Evolutionary conservation across 2,113 vertebrate genomes (phyloP), one percentile per base, ranked within the genome.

Genomic region (Okapia johnstoni): DNA sequence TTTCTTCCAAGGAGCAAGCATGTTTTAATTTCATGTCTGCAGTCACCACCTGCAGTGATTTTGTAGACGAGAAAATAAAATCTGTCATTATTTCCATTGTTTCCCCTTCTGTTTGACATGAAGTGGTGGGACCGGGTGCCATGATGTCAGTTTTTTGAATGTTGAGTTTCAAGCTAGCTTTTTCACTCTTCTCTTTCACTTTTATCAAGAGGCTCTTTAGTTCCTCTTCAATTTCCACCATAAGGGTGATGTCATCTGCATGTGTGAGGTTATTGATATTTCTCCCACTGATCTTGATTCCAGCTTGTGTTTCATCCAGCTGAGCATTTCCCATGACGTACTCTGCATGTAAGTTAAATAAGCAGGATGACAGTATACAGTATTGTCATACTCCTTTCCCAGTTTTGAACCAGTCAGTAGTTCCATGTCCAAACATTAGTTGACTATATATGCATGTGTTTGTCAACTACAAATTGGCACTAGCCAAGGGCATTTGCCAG

Each of bases 241-340:
- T 66, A 66, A 36, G 2, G 33, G 17, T n/a, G 33, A 33, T 63
- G 3, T n/a, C 8, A 10, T 36, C 63, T 66, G 33, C 33, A 5
- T 36, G 21, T 66, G 33, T 66, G 7, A 36, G 33, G 8, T 36
- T 66, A 5, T 21, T 66, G 63, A 10, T 66, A 66, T 66, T 36
- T 66, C 63, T 36, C 63, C 63, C 0, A 0, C 8, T 1, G 0
- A 36, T 66, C 63, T 36, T 66, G 16, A 66, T 36, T 66, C 63
- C 63, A 66, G 17, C 17, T 19, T 66, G 16, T 10, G 63, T 19
- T 66, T 66, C 63, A 36, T 66, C 33, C 16, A 66, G 8, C 8
- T 19, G 17, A 66, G 33, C 4, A n/a, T 36, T 36, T 36, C 63
- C 8, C 1, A 0, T 66, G 63, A 36, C 36, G 33, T 36, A 66